A percentile compares a stretch with the other conserved stretches of the same genome.
Conservation (phyloP, 2,888 invertebrate species). For the Drosophila emarginata region DNA sequence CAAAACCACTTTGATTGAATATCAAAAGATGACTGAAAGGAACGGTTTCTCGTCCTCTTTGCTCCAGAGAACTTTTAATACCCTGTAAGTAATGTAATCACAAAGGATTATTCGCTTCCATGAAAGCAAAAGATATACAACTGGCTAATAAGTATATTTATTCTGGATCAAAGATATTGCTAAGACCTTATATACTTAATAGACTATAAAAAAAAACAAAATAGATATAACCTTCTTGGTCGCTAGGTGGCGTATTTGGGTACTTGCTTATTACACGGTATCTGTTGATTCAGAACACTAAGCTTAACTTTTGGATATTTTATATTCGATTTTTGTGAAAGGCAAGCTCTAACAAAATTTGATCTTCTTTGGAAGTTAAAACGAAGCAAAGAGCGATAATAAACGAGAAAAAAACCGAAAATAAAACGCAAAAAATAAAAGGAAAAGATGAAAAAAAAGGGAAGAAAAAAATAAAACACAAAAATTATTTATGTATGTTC, state of each 20-base stretch:
- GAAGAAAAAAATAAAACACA: neutral
- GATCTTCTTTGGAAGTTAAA: neutral
- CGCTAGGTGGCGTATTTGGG: no score
- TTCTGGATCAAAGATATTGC: no score
- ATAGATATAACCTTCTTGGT: no score
- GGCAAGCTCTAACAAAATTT: conserved; percentile 24
- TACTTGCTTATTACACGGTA: neutral
- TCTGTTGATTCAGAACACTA: neutral
- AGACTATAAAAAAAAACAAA: no score
- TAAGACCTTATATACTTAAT: no score
- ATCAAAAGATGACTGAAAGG: neutral
- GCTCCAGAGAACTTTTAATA: neutral
- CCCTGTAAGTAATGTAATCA: neutral
- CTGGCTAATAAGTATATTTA: no score
- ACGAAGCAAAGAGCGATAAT: neutral
- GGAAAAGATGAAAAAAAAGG: neutral
- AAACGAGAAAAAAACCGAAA: neutral
- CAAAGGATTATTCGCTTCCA: neutral
- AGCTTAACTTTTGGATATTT: neutral
- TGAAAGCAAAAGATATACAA: no score
- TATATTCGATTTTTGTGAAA: neutral
- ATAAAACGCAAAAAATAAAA: neutral
- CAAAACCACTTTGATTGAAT: neutral
- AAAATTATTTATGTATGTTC: conserved; percentile 9
- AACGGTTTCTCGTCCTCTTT: no score